Evolutionary conservation across 64 coral and sea anemone genomes (phyloP), one percentile per base, ranked within the genome.

Genomic region (Stichodactyla mertensii): DNA sequence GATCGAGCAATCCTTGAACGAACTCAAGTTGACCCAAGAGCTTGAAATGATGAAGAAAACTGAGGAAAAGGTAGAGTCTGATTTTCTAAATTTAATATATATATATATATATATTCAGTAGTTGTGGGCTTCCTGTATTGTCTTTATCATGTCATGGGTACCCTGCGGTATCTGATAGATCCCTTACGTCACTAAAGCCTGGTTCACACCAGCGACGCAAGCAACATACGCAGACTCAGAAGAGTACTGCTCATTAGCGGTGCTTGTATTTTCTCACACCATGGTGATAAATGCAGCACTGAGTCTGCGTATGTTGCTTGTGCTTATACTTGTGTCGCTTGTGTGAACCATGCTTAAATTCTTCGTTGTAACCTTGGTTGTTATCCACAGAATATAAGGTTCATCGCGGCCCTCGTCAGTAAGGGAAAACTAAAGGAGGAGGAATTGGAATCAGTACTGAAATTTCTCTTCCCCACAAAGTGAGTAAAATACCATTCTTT

Each of bases 381-480:
- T 81, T 16, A 51, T 81, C 26, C 15, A 20, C 60, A 97, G 94
- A 97, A 89, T 64, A 85, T 97, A 2, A 90, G 90, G 59, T 84
- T 97, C 74, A 97, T 97, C 52, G 93, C 94, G 53, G 88, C 86
- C 52, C 91, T 97, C 57, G 91, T 97, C 52, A 86, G 90, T 51
- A 89, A 92, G 87, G 94, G 91, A 45, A 90, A 97, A 64, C 86
- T 93, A 16, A 85, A 97, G 64, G 91, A 93, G 16, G 91, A 87
- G 52, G 94, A 97, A 88, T 57, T 97, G 7, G 88, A 97, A 84
- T 89, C 91, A 13, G 91, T 93, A 6, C 53, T 93, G 66, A 89
- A 90, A 16, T 97, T 84, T 57, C 94, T 97, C 71, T 97, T 97
- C 70, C 94, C 94, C 11, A 54, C 85, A 67, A 97, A 97, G 94